Evolutionary conservation across 2,113 vertebrate genomes (phyloP), one percentile per base, ranked within the genome.

Genomic region (Andinoacara biseriatus): DNA sequence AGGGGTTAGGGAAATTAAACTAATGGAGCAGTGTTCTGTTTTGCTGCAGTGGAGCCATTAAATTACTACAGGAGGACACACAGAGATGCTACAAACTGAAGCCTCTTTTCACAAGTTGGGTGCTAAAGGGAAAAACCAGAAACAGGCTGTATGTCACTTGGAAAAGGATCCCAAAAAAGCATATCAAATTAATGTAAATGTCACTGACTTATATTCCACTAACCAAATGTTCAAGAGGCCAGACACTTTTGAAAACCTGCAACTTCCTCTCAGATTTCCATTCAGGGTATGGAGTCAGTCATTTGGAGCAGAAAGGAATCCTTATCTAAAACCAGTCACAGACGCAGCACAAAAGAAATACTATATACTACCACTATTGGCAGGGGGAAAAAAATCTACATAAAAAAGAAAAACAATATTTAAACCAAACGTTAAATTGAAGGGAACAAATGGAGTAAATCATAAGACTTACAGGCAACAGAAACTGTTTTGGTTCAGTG

Each of bases 261-360:
- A 72, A 52, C 85, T 82, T 83, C 67, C 40, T 83, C 56, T 81
- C 40, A 75, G 49, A 76, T 75, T 87, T 90, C 77, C 7, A 83
- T 79, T 61, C 31, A 77, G 81, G 78, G 59, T 79, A 80, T 87
- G 80, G 84, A 92, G 80, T 72, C 74, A 26, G 89, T 91, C 85
- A 90, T 79, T 56, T 18, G 22, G 35, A 49, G 15, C 59, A 83
- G 86, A 91, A 89, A 91, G 90, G 81, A 58, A 82, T 65, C 58
- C 76, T 89, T 90, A 92, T 82, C 63, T 86, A 52, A 91, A 94
- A 94, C 59, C 60, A 35, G 56, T 87, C 76, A 69, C 92, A 94
- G 87, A 94, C 94, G 92, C 82, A 80, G 79, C 59, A n/a, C 52
- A 60, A 38, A 74, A 63, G 24, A 82, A 38, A 52, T 72, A 72